Conservation (phyloP, 2,797 vertebrate species). For the Spheniscus humboldti region DNA sequence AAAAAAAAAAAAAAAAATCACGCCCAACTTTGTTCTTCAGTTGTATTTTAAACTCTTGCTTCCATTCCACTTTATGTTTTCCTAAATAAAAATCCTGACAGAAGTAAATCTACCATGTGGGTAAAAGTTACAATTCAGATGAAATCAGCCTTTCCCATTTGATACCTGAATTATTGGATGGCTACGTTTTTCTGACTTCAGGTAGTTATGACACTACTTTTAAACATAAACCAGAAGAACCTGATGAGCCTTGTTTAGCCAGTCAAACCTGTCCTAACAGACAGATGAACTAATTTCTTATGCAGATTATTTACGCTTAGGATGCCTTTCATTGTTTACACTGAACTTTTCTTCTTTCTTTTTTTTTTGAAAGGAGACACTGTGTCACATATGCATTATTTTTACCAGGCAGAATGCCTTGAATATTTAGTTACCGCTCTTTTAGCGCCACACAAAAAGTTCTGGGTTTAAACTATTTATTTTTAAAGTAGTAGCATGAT, state of each 20-base stretch:
- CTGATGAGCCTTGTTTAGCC: background rate
- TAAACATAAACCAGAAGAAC: constrained; percentile 19
- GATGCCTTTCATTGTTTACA: constrained; percentile 6
- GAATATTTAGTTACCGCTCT: background rate
- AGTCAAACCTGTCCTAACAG: constrained; percentile 40
- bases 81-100: constrained; percentile 18
- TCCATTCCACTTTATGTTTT: constrained; percentile 7
- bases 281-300: constrained; percentile 13
- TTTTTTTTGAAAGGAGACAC: constrained; percentile 36
- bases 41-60: constrained; percentile 39
- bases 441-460: constrained; percentile 33
- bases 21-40: background rate
- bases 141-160: background rate
- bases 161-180: background rate
- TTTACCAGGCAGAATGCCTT: constrained; percentile 15
- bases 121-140: constrained; percentile 25
- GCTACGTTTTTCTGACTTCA: background rate
- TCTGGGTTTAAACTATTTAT: constrained; percentile 57
- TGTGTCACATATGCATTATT: constrained; percentile 6
- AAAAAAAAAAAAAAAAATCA: background rate
- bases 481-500: constrained; percentile 68
- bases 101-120: background rate
- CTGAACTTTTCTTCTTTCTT: background rate
- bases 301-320: constrained; percentile 13
- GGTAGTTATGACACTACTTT: background rate